Evolutionary conservation across 1,140 invertebrate genomes (phyloP), one percentile per base, ranked within the genome.

Genomic region (Vanessa tameamea): DNA sequence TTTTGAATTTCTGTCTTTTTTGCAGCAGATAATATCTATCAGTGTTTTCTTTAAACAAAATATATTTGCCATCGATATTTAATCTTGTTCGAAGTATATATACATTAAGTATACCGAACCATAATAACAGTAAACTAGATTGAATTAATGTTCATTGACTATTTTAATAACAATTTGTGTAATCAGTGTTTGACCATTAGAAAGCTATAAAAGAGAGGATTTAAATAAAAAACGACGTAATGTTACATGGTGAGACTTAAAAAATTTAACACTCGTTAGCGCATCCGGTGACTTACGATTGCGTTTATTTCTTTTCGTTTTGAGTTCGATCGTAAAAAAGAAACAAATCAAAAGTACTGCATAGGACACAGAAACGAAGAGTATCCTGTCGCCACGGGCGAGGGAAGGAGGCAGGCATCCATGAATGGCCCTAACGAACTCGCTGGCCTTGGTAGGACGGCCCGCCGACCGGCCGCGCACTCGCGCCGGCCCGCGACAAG

Each of bases 371-470:
- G 82, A 82, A 80, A 83, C 77, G 80, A 83, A 84, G 84, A 87
- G 80, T 90, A 89, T 89, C 86, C 87, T 89, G 90, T 81, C 82
- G 83, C 82, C 77, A 76, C 82, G 59, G 77, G 82, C 79, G 80
- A 76, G 81, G 81, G 82, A 78, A 78, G 80, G 81, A 78, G 80
- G 78, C 83, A 85, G 85, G 81, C 81, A 89, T 87, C 83, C 88
- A 89, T 90, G 90, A 92, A 92, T 92, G 89, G 89, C 80, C 84
- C 82, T 90, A 92, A 92, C 87, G 88, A 92, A 92, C 90, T 76
- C 73, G 89, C 85, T 88, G 89, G 78, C 90, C 90, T 92, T 92
- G 90, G 82, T 75, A 73, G 77, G 80, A 75, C 87, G 81, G 76
- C 77, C 79, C 85, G 75, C 63, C 78, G 79, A 73, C 80, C 82